These are phyloP conservation scores for Drosophila paulistorum DNA, from an alignment of 1,140 invertebrate species.

Conservation along the genomic window DNA sequence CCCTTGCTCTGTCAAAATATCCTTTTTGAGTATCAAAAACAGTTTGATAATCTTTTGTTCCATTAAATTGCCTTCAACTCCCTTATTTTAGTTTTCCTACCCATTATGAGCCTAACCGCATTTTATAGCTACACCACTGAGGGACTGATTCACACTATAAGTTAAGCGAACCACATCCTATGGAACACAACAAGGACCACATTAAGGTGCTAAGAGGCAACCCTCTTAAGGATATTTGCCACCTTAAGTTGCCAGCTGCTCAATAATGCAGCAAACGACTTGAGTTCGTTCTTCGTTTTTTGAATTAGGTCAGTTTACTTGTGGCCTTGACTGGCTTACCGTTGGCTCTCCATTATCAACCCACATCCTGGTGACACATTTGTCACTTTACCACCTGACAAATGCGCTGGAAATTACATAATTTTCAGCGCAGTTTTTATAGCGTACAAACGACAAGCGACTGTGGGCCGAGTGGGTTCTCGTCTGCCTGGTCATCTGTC, in stretches of 20 bases:
- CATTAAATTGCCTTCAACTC: too few species aligned
- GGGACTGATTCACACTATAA: background rate
- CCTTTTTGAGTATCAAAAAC: too few species aligned
- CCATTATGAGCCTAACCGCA: background rate
- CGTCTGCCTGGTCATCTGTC: constrained; percentile 23
- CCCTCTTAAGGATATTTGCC: constrained; percentile 27
- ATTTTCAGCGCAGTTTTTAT: constrained; percentile 45
- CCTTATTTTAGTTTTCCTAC: background rate
- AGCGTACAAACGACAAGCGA: constrained; percentile 20
- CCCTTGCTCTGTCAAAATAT: too few species aligned
- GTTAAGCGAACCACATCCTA: constrained; percentile 40
- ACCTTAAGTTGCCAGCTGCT: constrained; percentile 36
- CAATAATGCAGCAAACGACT: constrained; percentile 50
- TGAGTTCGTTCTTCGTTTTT: constrained; percentile 18
- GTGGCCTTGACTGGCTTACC: background rate
- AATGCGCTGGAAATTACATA: constrained; percentile 59
- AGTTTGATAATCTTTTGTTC: too few species aligned
- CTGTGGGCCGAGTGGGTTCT: constrained; percentile 38
- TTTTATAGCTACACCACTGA: background rate
- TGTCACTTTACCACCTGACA: constrained; percentile 14
- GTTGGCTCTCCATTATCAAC: constrained; percentile 4
- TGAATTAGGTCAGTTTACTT: constrained; percentile 44
- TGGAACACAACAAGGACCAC: constrained; percentile 47
- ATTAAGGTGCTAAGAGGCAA: constrained; percentile 64
- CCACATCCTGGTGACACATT: constrained; percentile 51